Evolutionary conservation across 2,888 invertebrate species (phyloP), one percentile per base, ranked within the genome.

Genomic region (Cephus runcator): DNA sequence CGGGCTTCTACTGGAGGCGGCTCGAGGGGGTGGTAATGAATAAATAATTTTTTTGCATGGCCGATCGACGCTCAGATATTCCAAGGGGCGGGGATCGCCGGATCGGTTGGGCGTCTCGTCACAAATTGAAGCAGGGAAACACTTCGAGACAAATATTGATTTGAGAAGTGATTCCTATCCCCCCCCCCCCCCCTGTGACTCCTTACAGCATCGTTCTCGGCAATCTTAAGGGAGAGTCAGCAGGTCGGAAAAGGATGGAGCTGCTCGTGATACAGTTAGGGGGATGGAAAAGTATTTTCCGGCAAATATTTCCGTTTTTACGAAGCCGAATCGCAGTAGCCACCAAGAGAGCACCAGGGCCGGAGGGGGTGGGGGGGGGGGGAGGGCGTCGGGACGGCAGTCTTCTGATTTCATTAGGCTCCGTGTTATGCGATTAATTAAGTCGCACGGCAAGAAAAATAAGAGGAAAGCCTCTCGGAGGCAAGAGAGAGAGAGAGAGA

Each of bases 391-490:
- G n/a, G 33, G 73, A 40, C 31, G 30, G 75, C 69, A 35, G 75
- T 88, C 89, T 89, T 90, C 90, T 91, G 91, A 91, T 91, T 91
- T 91, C 91, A 91, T 91, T 91, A 91, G 91, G 90, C 87, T 86
- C 90, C 88, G 91, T 91, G 91, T 91, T 91, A 91, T 91, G 91
- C 91, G 91, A 91, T 91, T 91, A 91, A 91, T 91, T 91, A 91
- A 91, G 91, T 91, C 90, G 90, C 90, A 88, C 85, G 86, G 86
- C 86, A 87, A 88, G 87, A 89, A 90, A 90, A 90, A 89, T 87
- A 89, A 87, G 86, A 88, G 86, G 83, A 83, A 81, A 86, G 81
- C 36, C 77, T 56, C 56, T 31, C 71, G 15, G 35, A 35, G 35
- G n/a, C 40, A 69, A n/a, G 31, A 73, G 76, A 36, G 36, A 36